Percentiles rank a stretch among this genome's conserved stretches.
These are phyloP conservation scores for Brachymystax lenok DNA, from an alignment of 2,797 vertebrate genomes.

Conservation along the genomic window DNA sequence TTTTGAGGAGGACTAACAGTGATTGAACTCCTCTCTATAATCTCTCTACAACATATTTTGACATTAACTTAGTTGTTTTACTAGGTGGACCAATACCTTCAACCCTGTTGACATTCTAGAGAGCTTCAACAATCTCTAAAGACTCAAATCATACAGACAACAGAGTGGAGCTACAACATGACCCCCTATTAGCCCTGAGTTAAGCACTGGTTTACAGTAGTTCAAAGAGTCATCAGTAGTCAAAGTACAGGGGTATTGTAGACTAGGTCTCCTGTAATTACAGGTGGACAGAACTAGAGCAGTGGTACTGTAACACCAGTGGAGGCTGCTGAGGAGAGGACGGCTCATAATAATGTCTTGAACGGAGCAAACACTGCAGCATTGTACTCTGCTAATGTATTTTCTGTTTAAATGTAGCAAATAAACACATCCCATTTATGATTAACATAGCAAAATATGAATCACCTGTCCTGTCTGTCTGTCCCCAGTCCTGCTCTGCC, in stretches of 20 bases:
- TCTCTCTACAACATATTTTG: constrained; percentile 39
- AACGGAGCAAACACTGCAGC: no score
- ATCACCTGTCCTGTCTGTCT: constrained; percentile 37
- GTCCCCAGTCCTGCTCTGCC: constrained; percentile 51
- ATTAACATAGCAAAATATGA: no score
- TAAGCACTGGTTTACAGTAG: constrained; percentile 15
- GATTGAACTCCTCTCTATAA: no score
- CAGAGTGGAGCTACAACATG: not conserved
- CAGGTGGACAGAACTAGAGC: constrained; percentile 3
- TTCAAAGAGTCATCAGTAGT: constrained; percentile 12
- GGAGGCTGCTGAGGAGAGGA: not conserved
- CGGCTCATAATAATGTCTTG: no score
- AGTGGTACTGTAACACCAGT: not conserved
- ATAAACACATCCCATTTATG: no score
- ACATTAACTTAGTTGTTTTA: constrained; percentile 17
- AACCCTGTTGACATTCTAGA: not conserved
- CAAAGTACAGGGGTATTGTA: not conserved
- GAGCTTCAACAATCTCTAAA: not conserved
- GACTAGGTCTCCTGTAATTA: constrained; percentile 11
- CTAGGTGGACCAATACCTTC: not conserved
- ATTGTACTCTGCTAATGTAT: constrained; percentile 46
- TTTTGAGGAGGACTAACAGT: constrained; percentile 44
- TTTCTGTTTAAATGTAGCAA: constrained; percentile 5
- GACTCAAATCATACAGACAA: not conserved
- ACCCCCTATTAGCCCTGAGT: constrained; percentile 16